Conservation (phyloP, 2,888 invertebrate species). For the Scaptodrosophila latifasciaeformis region DNA sequence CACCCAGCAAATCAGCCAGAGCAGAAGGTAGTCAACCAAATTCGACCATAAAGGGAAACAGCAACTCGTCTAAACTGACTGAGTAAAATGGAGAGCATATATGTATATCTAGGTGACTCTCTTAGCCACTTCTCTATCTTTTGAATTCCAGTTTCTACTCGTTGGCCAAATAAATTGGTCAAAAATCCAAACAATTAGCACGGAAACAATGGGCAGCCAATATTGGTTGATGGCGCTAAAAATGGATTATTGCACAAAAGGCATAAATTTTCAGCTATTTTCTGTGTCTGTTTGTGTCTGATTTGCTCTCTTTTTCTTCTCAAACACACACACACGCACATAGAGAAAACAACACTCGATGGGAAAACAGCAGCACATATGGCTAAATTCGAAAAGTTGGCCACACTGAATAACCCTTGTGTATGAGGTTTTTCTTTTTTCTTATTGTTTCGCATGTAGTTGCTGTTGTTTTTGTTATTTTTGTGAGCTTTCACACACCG, state of each 20-base stretch:
- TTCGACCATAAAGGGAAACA: no score
- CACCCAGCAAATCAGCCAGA: slow-evolving; percentile 11
- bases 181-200: slow-evolving; percentile 75
- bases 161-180: slow-evolving; percentile 40
- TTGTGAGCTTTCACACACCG: slow-evolving; percentile 55
- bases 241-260: slow-evolving; percentile 74
- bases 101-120: slow-evolving; percentile 1
- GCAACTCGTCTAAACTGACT: not conserved
- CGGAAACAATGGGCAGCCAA: slow-evolving; percentile 74
- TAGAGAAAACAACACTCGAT: no score
- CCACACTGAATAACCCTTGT: slow-evolving; percentile 14
- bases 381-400: slow-evolving; percentile 25
- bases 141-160: not conserved
- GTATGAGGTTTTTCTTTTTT: no score
- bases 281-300: not conserved
- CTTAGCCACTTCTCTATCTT: no score
- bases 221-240: slow-evolving; percentile 74
- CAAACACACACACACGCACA: slow-evolving; percentile 27
- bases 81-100: no score
- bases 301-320: slow-evolving; percentile 15
- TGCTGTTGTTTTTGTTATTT: no score
- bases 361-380: slow-evolving; percentile 42
- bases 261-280: slow-evolving; percentile 66
- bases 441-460: no score
- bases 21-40: no score